A percentile compares a stretch with the other conserved stretches of the same genome.
These are phyloP conservation scores for Adineta ricciae DNA, from an alignment of 2,888 invertebrate genomes.

Conservation along the genomic window DNA sequence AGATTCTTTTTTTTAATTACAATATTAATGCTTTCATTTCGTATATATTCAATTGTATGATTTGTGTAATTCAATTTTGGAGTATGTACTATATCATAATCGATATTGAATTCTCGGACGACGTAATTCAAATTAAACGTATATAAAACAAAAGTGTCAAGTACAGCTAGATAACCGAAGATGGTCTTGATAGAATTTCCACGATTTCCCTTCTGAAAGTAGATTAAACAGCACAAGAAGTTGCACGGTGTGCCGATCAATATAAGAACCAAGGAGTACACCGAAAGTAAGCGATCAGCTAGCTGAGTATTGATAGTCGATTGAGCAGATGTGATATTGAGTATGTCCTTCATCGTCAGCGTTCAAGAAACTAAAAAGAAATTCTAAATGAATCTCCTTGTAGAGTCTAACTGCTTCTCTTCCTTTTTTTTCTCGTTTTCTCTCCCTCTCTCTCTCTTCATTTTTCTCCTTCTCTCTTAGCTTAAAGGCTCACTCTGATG, in stretches of 20 bases:
- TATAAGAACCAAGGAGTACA: background rate
- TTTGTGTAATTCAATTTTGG: background rate
- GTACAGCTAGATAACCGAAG: slow-evolving; percentile 23
- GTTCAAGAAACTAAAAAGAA: background rate
- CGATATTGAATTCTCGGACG: background rate
- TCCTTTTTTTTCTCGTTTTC: background rate
- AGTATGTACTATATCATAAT: background rate
- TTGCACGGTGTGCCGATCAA: slow-evolving; percentile 26
- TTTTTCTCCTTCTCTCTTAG: background rate
- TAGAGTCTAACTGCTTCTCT: too few species aligned
- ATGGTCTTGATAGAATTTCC: slow-evolving; percentile 22
- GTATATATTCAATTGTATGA: too few species aligned
- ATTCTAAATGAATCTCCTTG: background rate
- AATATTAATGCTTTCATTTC: background rate
- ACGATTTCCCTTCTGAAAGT: slow-evolving; percentile 21
- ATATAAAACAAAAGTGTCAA: slow-evolving; percentile 26
- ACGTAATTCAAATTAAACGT: slow-evolving; percentile 32
- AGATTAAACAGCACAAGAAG: slow-evolving; percentile 16
- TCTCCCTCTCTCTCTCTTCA: background rate
- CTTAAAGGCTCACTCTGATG: background rate
- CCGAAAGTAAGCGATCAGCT: background rate
- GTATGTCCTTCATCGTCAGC: background rate
- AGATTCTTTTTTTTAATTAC: background rate
- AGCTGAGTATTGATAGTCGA: background rate
- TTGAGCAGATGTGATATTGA: background rate